Percentiles rank a stretch among this genome's conserved stretches.
These are phyloP conservation scores for Solenodon paradoxus DNA, from an alignment of 2,113 vertebrate species.

Conservation along the genomic window DNA sequence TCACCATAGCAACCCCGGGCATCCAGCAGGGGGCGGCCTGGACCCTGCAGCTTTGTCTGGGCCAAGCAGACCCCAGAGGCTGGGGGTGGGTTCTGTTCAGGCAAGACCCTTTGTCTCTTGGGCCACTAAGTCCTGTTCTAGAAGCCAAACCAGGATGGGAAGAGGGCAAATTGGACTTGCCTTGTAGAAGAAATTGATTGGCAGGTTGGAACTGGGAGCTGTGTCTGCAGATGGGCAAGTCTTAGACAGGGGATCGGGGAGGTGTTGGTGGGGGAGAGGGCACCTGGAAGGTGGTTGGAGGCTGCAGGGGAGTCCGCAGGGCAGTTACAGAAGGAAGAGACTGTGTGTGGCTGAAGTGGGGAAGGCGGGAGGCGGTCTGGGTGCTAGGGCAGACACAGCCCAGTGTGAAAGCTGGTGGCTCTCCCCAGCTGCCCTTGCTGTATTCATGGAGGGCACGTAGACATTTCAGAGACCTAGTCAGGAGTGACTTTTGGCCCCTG, in stretches of 20 bases:
- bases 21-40: constrained; percentile 41
- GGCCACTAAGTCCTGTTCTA: not conserved
- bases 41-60: constrained; percentile 35
- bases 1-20: constrained; percentile 82
- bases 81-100: not conserved
- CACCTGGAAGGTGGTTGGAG: not conserved
- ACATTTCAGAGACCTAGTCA: not conserved
- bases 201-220: not conserved
- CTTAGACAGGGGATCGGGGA: not conserved
- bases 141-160: not conserved
- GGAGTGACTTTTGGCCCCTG: not conserved
- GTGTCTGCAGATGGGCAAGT: not conserved
- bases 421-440: not conserved
- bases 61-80: too few relatives aligned
- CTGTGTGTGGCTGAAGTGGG: not conserved
- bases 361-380: too few relatives aligned
- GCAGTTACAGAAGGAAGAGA: not conserved
- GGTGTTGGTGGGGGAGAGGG: too few relatives aligned
- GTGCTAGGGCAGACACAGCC: not conserved
- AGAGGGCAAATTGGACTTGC: not conserved
- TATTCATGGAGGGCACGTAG: not conserved
- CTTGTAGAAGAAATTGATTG: not conserved
- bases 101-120: not conserved
- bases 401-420: not conserved
- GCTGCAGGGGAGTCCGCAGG: not conserved